Base-by-base conservation (phyloP, 1,140 invertebrate species). In the Anastatus disparis region DNA sequence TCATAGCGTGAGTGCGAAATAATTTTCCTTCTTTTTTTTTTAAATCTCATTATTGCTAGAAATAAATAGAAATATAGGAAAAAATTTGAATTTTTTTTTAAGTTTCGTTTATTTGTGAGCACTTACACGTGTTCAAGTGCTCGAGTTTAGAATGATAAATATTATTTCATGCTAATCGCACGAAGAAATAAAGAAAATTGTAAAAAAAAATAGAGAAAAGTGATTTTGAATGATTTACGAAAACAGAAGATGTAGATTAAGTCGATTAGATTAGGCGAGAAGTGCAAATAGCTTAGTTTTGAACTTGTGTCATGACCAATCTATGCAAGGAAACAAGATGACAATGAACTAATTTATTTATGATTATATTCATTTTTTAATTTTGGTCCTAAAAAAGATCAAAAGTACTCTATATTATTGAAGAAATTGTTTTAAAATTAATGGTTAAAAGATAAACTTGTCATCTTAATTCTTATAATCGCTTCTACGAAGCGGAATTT, bases 401-500 rank as follows among this genome's bases (percentile, higher is more conserved):
- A 48, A 2, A 48, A 20, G 3, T 48, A 20, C 4, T 48, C 40
- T 10, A 6, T 35, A 6, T 35, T 35, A 35, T 10, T 35, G 10
- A 35, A 35, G 4, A 6, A 4, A 6, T 35, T 6, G 4, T 35
- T 35, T 35, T 35, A 6, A 35, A 4, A 10, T 6, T 20, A 6
- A 20, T 44, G 7, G n/a, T 44, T 8, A 44, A 12, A 10, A 44
- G n/a, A 44, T 3, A 44, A 10, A 10, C 3, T 24, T 52, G 48
- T 24, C 20, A 55, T 29, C 29, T 55, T 15, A 12, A 26, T 55
- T 55, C 29, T 55, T 29, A 29, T 10, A 29, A 63, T 63, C 46
- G 61, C 61, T 63, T 63, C 61, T 50, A 24, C 20, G 61, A 63
- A 63, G 61, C 44, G 44, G 29, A 50, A 63, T 48, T 63, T 63